Evolutionary conservation across 2,797 vertebrate genomes (phyloP).

Genomic region (Zenarchopterus dispar): DNA sequence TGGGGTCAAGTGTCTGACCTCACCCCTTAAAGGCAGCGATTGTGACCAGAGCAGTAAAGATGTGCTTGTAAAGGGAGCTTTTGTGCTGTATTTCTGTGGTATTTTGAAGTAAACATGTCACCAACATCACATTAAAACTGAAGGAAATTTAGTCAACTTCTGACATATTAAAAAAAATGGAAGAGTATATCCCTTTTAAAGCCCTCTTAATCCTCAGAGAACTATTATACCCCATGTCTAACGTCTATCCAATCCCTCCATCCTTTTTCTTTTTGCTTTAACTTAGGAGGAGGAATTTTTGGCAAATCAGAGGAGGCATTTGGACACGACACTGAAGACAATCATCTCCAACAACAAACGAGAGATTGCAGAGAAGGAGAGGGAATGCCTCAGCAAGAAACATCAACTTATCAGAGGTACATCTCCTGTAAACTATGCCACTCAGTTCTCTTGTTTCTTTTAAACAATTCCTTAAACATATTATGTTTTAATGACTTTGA

Average conservation of each 20-base stretch:
- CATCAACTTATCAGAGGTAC: slow-evolving; percentile 92
- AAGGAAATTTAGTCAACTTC: no score
- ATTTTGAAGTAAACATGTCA: not conserved
- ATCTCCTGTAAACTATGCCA: not conserved
- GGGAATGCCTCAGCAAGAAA: slow-evolving; percentile 89
- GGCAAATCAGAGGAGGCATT: slow-evolving; percentile 83
- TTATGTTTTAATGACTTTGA: not conserved
- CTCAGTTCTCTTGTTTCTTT: not conserved
- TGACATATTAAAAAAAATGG: no score
- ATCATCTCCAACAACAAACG: slow-evolving; percentile 89
- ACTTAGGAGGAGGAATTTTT: slow-evolving; percentile 89
- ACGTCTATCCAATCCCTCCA: not conserved
- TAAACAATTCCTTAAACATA: no score
- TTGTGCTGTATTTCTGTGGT: no score
- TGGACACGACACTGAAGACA: slow-evolving; percentile 86
- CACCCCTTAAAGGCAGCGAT: no score
- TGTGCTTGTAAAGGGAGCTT: no score
- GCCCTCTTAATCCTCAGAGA: no score
- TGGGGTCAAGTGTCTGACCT: no score
- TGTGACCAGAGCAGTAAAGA: no score
- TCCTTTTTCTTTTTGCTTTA: not conserved
- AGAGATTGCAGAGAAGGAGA: slow-evolving; percentile 91
- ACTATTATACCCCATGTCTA: no score
- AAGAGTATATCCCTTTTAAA: no score
- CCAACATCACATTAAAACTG: not conserved